Percentiles rank a stretch among this genome's conserved stretches.
These are phyloP conservation scores for Phaethon lepturus DNA, from an alignment of 2,113 vertebrate genomes.

Conservation along the genomic window DNA sequence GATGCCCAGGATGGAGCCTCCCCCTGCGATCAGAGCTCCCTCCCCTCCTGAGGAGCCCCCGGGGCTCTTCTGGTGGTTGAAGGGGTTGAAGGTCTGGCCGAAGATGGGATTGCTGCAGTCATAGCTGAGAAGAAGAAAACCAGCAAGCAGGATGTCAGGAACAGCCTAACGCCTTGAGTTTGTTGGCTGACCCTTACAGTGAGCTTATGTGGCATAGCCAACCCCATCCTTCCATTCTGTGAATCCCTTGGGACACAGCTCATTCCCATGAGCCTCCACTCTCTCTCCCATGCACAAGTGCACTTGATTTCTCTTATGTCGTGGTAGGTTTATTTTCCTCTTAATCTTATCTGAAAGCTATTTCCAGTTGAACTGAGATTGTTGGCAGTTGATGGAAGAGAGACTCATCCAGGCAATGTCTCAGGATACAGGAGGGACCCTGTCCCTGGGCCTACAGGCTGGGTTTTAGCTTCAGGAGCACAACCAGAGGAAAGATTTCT, in stretches of 20 bases:
- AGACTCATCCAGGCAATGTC: not conserved
- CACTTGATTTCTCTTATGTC: not conserved
- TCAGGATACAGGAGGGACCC: not conserved
- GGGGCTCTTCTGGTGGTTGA: slow-evolving; percentile 49
- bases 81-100: slow-evolving; percentile 62
- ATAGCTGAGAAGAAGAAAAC: slow-evolving; percentile 58
- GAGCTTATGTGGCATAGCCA: not conserved
- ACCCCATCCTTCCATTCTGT: not conserved
- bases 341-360: not conserved
- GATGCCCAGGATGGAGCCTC: slow-evolving; percentile 78
- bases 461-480: not conserved
- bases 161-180: not conserved
- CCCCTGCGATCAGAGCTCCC: slow-evolving; percentile 72
- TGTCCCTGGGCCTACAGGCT: not conserved
- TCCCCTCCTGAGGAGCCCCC: slow-evolving; percentile 80
- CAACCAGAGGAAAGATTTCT: not conserved
- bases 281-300: not conserved
- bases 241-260: not conserved
- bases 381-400: not conserved
- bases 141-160: not conserved
- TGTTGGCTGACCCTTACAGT: not conserved
- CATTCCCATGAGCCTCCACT: rapidly evolving
- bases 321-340: not conserved
- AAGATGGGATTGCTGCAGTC: slow-evolving; percentile 78
- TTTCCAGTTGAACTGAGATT: not conserved